Base-by-base conservation (phyloP, 2,113 vertebrate genomes). In the Bufo bufo region DNA sequence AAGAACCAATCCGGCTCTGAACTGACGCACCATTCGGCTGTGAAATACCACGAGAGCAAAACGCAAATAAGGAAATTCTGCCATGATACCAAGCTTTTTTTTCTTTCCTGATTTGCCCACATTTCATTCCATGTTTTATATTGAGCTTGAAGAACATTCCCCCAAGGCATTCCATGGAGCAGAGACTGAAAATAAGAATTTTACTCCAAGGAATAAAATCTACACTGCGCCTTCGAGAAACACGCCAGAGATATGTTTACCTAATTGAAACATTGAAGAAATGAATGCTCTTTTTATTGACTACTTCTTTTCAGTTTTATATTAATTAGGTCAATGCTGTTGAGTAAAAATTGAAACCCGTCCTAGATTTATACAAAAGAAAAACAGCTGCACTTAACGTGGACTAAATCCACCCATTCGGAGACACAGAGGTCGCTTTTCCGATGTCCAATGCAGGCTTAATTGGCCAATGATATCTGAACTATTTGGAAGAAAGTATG, bases 101-200 rank as follows among this genome's bases (percentile, higher is more conserved):
- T 82, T 65, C 50, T 8, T 2, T 47, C 9, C 4, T 49, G 11
- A 23, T 11, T 52, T 14, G n/a, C 23, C 56, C n/a, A 16, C 23
- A 80, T 59, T 50, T 69, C 81, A 82, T 82, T 82, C 81, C 47
- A 50, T 69, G 49, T 66, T 20, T 47, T 65, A 65, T 9, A 59
- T 10, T 59, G 78, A 4, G 14, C 17, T 61, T 17, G 33, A 49
- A 47, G 4, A 65, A 82, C 16, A 23, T 2, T 69, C 61, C 17
- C 19, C 52, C n/a, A 0, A 4, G 49, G 13, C 81, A 83, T 69
- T 50, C 43, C 81, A 69, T 17, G 63, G 81, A 69, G 58, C 59
- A n/a, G 14, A 20, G 9, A 80, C 79, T 61, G 14, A 72, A 72
- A 50, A 77, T 19, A 23, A 79, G 5, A 54, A 33, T 23, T 16